Percentiles rank a stretch among this genome's conserved stretches.
Evolutionary conservation across 2,113 vertebrate genomes (phyloP).

Genomic region (Porphyrio hochstetteri): DNA sequence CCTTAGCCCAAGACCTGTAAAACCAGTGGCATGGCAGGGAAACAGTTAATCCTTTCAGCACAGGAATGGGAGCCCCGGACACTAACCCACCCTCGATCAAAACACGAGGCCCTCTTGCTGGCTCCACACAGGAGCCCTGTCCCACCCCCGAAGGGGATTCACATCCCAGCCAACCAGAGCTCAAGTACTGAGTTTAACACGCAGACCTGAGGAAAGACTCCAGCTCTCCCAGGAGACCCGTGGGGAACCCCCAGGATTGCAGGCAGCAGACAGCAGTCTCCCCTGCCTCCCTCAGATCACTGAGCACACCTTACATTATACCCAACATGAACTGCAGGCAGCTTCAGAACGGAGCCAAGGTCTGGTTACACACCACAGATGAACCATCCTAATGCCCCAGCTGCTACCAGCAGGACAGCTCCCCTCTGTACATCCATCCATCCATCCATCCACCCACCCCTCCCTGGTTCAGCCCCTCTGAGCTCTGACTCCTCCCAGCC

Average conservation of each 20-base stretch:
- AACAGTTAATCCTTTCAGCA: neutral
- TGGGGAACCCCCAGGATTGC: neutral
- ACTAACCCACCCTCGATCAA: neutral
- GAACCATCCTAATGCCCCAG: neutral
- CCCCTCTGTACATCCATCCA: neutral
- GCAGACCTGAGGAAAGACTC: neutral
- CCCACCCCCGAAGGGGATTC: neutral
- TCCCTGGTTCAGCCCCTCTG: neutral
- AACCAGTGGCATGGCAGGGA: neutral
- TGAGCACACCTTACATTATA: rapidly evolving
- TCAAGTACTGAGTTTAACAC: neutral
- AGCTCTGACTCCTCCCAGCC: neutral
- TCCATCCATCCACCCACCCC: neutral
- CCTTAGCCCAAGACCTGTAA: neutral
- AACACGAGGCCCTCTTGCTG: neutral
- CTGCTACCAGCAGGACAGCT: neutral
- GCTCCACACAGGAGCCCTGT: neutral
- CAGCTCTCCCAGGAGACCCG: neutral
- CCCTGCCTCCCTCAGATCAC: neutral
- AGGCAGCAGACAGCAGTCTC: neutral
- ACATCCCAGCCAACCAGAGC: neutral
- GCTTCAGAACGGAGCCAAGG: neutral
- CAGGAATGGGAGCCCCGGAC: neutral
- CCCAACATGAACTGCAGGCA: neutral
- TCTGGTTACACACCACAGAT: rapidly evolving